These are phyloP conservation scores for Clistopyga incitator DNA, from an alignment of 2,888 invertebrate genomes.

Conservation along the genomic window DNA sequence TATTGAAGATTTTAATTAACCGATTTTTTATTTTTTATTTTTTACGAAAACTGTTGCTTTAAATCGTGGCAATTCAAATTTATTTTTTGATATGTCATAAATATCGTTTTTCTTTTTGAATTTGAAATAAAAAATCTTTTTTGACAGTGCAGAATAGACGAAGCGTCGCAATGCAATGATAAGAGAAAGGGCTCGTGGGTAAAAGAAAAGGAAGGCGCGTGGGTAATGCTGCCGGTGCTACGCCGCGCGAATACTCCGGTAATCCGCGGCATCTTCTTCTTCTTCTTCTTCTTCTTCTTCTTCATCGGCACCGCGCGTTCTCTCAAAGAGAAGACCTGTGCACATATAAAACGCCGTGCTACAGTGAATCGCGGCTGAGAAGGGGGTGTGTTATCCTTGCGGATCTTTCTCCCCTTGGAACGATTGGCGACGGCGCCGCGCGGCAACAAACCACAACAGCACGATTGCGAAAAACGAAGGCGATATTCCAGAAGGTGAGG, in stretches of 20 bases:
- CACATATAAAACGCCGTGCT: slow-evolving; percentile 16
- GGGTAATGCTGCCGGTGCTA: slow-evolving; percentile 55
- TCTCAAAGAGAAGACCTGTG: slow-evolving; percentile 63
- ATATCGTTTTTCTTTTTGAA: too few relatives aligned
- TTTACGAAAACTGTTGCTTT: too few relatives aligned
- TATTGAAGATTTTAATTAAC: too few relatives aligned
- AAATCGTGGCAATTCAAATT: too few relatives aligned
- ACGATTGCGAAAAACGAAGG: slow-evolving; percentile 59
- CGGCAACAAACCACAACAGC: slow-evolving; percentile 58
- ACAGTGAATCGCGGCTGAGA: slow-evolving; percentile 34
- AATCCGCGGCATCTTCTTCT: slow-evolving; percentile 58
- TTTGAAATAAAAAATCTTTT: not conserved
- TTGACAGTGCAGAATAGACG: not conserved
- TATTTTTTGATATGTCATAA: too few relatives aligned
- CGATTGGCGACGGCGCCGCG: slow-evolving; percentile 41
- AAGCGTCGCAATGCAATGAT: not conserved
- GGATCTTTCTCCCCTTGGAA: slow-evolving; percentile 60
- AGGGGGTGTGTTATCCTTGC: slow-evolving; percentile 66
- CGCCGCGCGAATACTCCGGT: slow-evolving; percentile 58
- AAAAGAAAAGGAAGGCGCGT: slow-evolving; percentile 33
- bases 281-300: too few relatives aligned
- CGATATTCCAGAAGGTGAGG: slow-evolving; percentile 37
- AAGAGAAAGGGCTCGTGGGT: slow-evolving; percentile 30
- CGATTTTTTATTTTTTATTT: too few relatives aligned
- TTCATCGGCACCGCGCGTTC: slow-evolving; percentile 56